Evolutionary conservation across 1,140 invertebrate species (phyloP).

Genomic region (Chrysomallon squamiferum): DNA sequence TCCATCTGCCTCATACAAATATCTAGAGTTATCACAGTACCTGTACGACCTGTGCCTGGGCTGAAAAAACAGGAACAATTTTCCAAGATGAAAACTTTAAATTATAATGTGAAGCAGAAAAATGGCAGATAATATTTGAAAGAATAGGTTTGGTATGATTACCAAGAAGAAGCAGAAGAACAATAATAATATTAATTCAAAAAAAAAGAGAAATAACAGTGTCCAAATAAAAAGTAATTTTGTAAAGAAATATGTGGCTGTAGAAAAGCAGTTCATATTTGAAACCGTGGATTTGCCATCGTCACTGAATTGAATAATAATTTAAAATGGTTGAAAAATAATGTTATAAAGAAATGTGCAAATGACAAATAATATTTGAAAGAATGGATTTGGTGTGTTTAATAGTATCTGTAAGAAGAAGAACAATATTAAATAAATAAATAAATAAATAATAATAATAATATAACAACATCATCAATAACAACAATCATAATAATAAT

Average conservation of each 20-base stretch:
- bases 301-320: background rate
- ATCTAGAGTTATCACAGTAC: slow-evolving; percentile 86
- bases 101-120: too few species aligned
- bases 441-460: background rate
- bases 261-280: background rate
- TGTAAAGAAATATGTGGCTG: background rate
- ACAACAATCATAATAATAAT: too few species aligned
- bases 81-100: too few species aligned
- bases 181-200: background rate
- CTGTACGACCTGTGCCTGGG: slow-evolving; percentile 88
- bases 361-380: background rate
- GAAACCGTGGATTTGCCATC: background rate
- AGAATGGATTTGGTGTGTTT: background rate
- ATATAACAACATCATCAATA: too few species aligned
- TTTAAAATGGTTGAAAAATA: background rate
- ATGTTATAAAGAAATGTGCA: background rate
- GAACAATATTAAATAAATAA: background rate
- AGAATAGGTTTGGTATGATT: background rate
- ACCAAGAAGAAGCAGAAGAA: background rate
- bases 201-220: background rate
- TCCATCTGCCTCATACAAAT: slow-evolving; percentile 85
- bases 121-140: background rate
- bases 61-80: slow-evolving; percentile 56
- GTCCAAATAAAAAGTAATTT: background rate
- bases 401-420: background rate